A percentile compares a stretch with the other conserved stretches of the same genome.
These are phyloP conservation scores for Anoplius nigerrimus DNA, from an alignment of 2,888 invertebrate genomes.

Conservation along the genomic window DNA sequence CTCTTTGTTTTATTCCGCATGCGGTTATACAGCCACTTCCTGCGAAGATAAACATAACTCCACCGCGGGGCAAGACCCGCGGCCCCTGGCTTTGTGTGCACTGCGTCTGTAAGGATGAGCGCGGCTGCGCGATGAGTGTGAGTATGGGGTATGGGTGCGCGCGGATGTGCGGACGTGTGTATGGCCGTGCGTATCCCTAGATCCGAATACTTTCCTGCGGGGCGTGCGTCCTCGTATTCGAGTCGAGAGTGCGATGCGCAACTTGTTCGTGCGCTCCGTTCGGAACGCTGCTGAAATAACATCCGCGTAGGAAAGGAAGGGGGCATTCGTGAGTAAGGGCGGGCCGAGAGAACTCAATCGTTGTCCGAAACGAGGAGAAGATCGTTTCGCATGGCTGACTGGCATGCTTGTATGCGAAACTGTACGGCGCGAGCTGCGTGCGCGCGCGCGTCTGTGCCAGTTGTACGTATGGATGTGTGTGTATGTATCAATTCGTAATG, in stretches of 20 bases:
- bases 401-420: slow-evolving; percentile 6
- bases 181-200: neutral
- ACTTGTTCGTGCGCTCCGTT: slow-evolving; percentile 22
- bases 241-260: slow-evolving; percentile 35
- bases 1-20: slow-evolving; percentile 39
- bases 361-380: slow-evolving; percentile 28
- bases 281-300: slow-evolving; percentile 56
- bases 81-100: neutral
- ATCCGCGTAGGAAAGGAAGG: slow-evolving; percentile 51
- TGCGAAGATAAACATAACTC: slow-evolving; percentile 38
- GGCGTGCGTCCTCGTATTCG: slow-evolving; percentile 45
- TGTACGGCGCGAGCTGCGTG: slow-evolving; percentile 15
- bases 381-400: slow-evolving; percentile 1
- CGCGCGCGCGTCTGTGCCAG: neutral
- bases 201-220: slow-evolving; percentile 13
- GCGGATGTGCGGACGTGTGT: no score
- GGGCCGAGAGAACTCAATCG: slow-evolving; percentile 40
- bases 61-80: slow-evolving; percentile 16
- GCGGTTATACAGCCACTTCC: slow-evolving; percentile 48
- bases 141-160: no score
- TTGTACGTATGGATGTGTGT: no score
- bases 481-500: no score
- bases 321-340: slow-evolving; percentile 41
- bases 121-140: no score
- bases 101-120: no score